Evolutionary conservation across 2,113 vertebrate genomes (phyloP), one percentile per base, ranked within the genome.

Genomic region (Corapipo altera): DNA sequence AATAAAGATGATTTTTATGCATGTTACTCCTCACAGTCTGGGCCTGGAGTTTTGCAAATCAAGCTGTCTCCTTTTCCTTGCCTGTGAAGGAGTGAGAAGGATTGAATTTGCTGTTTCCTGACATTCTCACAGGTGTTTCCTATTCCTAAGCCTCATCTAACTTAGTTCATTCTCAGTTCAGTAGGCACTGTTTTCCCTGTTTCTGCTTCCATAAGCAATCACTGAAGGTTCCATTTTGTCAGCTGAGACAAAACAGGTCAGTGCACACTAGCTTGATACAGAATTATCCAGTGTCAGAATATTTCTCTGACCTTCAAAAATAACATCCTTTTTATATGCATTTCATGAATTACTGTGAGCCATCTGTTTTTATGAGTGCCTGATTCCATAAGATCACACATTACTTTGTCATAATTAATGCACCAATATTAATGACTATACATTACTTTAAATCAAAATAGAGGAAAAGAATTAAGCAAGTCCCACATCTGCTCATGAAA

Each of bases 121-220:
- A 35, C 51, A 49, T 93, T 72, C 27, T 61, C 30, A 59, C 83
- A 81, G 72, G 66, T 94, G 93, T 88, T 97, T 96, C 91, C 81
- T 48, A 55, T 48, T 64, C 41, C 33, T 80, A 78, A 39, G 26
- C 57, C 9, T 88, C 44, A 66, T 39, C 35, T 75, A 59, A 62
- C 64, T 84, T 55, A 62, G 54, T 64, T 79, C 67, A 83, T 69
- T 27, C n/a, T 35, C 41, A 8, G 7, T 59, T 67, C 74, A 55
- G 52, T 27, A 91, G 46, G 30, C 51, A 55, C 11, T 46, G 22
- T 35, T 89, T 81, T 89, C 83, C 73, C 67, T 78, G 26, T 41
- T 81, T 78, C 71, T 80, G 55, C 23, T 88, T 80, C 78, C 48
- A 88, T 46, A 90, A 94, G 88, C 69, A 85, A 55, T 52, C 37